Conservation (phyloP, 2,797 vertebrate species). For the Prionace glauca region DNA sequence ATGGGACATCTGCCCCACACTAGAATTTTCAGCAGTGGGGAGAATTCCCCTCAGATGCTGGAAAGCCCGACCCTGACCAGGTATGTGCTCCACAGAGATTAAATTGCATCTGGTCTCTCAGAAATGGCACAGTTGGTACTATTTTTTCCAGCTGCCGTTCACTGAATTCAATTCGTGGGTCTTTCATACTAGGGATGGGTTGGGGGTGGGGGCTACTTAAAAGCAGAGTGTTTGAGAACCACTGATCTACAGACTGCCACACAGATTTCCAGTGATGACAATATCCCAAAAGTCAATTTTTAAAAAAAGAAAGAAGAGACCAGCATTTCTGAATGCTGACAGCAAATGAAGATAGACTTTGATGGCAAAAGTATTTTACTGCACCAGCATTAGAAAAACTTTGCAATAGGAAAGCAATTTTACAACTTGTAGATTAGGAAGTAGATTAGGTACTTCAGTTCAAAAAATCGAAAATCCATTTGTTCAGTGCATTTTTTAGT, state of each 20-base stretch:
- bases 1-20: too few relatives aligned
- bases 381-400: neutral
- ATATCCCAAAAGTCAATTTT: too few relatives aligned
- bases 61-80: too few relatives aligned
- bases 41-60: too few relatives aligned
- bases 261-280: neutral
- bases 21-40: too few relatives aligned
- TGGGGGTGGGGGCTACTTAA: too few relatives aligned
- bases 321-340: neutral
- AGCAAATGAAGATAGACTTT: neutral
- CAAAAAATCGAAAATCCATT: neutral
- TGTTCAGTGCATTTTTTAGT: neutral
- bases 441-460: neutral
- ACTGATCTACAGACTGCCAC: neutral
- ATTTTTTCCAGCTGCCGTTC: neutral
- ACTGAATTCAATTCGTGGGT: neutral
- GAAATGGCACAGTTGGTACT: neutral
- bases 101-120: neutral
- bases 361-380: neutral
- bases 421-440: neutral
- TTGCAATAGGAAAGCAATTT: neutral
- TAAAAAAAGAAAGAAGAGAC: neutral
- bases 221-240: neutral
- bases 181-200: too few relatives aligned
- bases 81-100: too few relatives aligned